A percentile compares a stretch with the other conserved stretches of the same genome.
phyloP scores from a whole-genome alignment of 53 echinoderm and acorn worm species.

The Glandiceps talaboti region DNA sequence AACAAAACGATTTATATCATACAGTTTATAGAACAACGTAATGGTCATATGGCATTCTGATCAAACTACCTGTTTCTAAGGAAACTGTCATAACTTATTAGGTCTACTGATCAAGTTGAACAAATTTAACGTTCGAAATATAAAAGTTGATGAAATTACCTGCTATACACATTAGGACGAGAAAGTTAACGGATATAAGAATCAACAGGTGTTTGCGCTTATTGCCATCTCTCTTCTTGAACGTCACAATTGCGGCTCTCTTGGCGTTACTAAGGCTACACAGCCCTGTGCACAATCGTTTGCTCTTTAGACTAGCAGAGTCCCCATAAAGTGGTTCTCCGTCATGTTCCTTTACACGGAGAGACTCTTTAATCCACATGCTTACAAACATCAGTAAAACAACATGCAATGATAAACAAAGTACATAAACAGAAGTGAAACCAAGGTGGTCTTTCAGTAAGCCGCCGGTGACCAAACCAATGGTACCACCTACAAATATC shows the following conservation, averaged over 20 bases:
- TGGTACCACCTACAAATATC: conserved; percentile 64
- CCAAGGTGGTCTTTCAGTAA: conserved; percentile 22
- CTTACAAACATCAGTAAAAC: conserved; percentile 32
- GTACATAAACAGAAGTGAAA: conserved; percentile 31
- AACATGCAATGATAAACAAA: conserved; percentile 35
- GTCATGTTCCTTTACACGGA: conserved; percentile 30
- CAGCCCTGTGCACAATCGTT: conserved; percentile 14
- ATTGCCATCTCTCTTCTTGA: conserved; percentile 39
- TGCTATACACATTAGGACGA: conserved; percentile 39
- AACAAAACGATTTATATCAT: no score
- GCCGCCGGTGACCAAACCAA: conserved; percentile 42
- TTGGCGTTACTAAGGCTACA: conserved; percentile 20
- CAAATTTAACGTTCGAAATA: no score
- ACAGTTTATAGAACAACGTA: no score
- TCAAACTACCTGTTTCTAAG: no score
- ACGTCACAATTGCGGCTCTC: conserved; percentile 38
- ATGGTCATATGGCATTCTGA: no score
- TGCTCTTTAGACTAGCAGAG: not conserved
- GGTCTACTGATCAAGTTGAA: no score
- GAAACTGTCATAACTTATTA: no score
- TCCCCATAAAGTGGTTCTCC: no score
- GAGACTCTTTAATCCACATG: conserved; percentile 39
- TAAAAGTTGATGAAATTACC: conserved; percentile 34
- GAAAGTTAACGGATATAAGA: conserved; percentile 29
- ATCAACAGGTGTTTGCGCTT: conserved; percentile 56